These are phyloP conservation scores for Andrena camellia DNA, from an alignment of 2,888 invertebrate species.

Conservation along the genomic window DNA sequence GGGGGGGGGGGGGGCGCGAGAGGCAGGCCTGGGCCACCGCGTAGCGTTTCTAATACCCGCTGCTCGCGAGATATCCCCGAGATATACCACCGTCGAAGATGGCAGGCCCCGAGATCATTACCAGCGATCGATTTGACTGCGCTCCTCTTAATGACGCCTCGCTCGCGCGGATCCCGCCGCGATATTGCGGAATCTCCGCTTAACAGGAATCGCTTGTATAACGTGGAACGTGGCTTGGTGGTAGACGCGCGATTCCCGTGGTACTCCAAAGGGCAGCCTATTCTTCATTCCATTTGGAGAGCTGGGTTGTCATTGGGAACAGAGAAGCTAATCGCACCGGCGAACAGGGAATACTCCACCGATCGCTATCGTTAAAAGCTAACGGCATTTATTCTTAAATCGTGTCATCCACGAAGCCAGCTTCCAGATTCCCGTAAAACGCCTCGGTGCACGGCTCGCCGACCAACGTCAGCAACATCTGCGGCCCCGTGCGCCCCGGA, in stretches of 20 bases:
- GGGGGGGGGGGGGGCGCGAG: neutral
- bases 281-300: no score
- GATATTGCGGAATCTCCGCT: constrained; percentile 43
- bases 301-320: no score
- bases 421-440: neutral
- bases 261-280: no score
- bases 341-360: no score
- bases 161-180: constrained; percentile 13
- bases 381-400: neutral
- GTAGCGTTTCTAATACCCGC: constrained; percentile 64
- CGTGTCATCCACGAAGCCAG: neutral
- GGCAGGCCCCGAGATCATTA: constrained; percentile 51
- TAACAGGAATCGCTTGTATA: constrained; percentile 33
- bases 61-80: constrained; percentile 65
- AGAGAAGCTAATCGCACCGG: no score
- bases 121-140: constrained; percentile 52
- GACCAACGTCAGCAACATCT: constrained; percentile 32
- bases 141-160: constrained; percentile 52
- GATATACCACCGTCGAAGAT: constrained; percentile 50
- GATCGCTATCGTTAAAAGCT: neutral
- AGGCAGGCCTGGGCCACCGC: constrained; percentile 51
- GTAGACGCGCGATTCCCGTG: no score
- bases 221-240: no score
- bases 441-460: neutral
- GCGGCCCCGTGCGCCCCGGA: constrained; percentile 52